These are phyloP conservation scores for Thamnaconus septentrionalis DNA, from an alignment of 2,113 vertebrate species.

Conservation along the genomic window DNA sequence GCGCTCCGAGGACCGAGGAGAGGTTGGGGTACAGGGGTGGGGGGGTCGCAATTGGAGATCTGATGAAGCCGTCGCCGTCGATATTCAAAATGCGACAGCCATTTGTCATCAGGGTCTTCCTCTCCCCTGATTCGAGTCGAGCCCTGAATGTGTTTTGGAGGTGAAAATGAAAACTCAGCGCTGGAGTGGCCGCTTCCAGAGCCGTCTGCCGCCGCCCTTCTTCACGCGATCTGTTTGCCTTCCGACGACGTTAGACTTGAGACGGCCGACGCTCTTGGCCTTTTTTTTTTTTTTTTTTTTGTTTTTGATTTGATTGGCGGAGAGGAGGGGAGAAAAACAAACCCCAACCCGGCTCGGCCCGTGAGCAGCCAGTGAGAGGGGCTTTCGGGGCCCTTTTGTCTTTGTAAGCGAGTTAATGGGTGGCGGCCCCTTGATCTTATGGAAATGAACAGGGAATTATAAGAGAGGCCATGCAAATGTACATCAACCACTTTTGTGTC, in stretches of 20 bases:
- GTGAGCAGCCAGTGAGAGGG: conserved; percentile 56
- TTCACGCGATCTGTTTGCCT: conserved; percentile 65
- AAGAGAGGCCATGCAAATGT: conserved; percentile 76
- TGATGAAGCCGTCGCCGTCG: conserved; percentile 72
- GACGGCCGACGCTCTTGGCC: conserved; percentile 36
- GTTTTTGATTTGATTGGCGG: conserved; percentile 50
- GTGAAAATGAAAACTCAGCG: conserved; percentile 64
- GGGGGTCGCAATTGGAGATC: conserved; percentile 72
- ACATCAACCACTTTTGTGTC: conserved; percentile 77
- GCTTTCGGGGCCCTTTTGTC: conserved; percentile 70
- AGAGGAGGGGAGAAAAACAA: not conserved
- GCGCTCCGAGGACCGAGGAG: conserved; percentile 61
- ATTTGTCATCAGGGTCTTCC: conserved; percentile 67
- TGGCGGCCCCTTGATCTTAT: conserved; percentile 75
- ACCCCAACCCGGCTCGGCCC: conserved; percentile 56
- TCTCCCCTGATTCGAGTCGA: conserved; percentile 65
- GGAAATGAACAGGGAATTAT: conserved; percentile 77
- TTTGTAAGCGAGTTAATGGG: conserved; percentile 77
- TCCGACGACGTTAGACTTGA: conserved; percentile 44
- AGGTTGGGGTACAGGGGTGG: too few relatives aligned
- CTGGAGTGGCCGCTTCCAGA: conserved; percentile 56
- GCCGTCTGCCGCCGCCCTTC: conserved; percentile 44
- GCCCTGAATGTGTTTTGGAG: conserved; percentile 56
- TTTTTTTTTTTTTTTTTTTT: conserved; percentile 52
- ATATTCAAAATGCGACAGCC: conserved; percentile 66